Base-by-base conservation (phyloP, 2,113 vertebrate species). In the Cichladusa arquata region DNA sequence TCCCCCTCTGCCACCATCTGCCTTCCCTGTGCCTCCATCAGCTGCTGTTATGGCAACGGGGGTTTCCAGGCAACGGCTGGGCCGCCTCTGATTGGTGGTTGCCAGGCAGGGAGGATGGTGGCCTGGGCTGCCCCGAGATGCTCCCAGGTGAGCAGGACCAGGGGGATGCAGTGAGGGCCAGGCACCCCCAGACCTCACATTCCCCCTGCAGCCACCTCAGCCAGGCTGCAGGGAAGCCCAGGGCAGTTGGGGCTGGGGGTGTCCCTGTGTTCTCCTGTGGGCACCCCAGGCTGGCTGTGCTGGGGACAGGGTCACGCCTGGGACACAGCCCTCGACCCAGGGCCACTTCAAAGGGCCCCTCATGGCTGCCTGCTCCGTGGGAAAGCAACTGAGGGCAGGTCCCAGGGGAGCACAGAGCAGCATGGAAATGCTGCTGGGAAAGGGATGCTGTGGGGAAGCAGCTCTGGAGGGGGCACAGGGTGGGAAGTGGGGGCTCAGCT, bases 1-100 rank as follows among this genome's bases (percentile, higher is more conserved):
- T 91, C 31, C 92, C 94, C 60, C 76, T 93, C 88, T 93, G 92
- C 90, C 74, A 69, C 93, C 93, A 94, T 96, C 92, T 96, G 93
- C 81, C 88, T 96, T 81, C 48, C 90, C 81, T 33, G 57, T 3
- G 40, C 79, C 84, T 93, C 96, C 71, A 90, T 96, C 90, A 53
- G 66, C 58, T 1, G 95, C 93, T 93, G 93, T 95, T 96, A 97
- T 92, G 90, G 95, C 74, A 97, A 95, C 76, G 1, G n/a, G 58
- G 16, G 92, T 95, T 97, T 88, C 95, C 90, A 90, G 79, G 79
- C 71, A 80, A 96, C 86, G 0, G 62, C 62, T 45, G 62, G 70
- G 76, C 79, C 0, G 2, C 74, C 71, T 69, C 62, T 61, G 88
- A 95, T 67, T 64, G 79, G 93, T 0, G 2, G 74, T 80, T 87